Evolutionary conservation across 2,797 vertebrate species (phyloP), one percentile per base, ranked within the genome.

Genomic region (Falco cherrug): DNA sequence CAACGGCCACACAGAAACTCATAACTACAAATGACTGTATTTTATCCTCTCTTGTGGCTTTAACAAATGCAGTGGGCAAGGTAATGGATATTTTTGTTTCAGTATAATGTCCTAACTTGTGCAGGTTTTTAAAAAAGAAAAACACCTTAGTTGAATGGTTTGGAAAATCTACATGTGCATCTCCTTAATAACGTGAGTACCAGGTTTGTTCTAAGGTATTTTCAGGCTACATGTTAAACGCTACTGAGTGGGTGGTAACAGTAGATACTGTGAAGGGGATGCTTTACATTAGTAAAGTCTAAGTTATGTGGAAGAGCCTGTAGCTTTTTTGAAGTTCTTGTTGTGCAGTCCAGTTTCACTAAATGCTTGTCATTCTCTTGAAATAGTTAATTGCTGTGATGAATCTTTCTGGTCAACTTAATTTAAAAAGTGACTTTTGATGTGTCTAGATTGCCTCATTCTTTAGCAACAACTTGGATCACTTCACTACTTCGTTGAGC

Each of bases 401-500:
- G 45, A 64, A 43, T 80, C 17, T 18, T 91, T 65, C 64, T 81
- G 43, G 29, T 74, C 69, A 70, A 22, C 35, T 84, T 83, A 35
- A 84, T 93, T 95, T 2, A 61, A 89, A 95, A 94, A 68, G 48
- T 77, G 73, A 14, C 69, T 81, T 90, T 89, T 94, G 60, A 68
- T 85, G 15, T 89, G 33, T 97, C 41, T 98, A 99, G 99, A 98
- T 99, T 59, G 98, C 99, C 47, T 99, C 99, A 1, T 99, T 99
- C 98, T 99, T 99, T 96, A 99, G 98, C 97, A 99, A 99, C 98
- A 99, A 99, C 88, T 97, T 99, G 97, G 99, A 99, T 96, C 99
- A 98, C 95, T 99, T 99, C 96, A 98, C 98, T 20, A 94, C 97
- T 45, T 98, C 99, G 0, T 33, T 99, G 59, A 99, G 98, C 97